Evolutionary conservation across 2,888 invertebrate species (phyloP), one percentile per base, ranked within the genome.

Genomic region (Eupithecia exiguata): DNA sequence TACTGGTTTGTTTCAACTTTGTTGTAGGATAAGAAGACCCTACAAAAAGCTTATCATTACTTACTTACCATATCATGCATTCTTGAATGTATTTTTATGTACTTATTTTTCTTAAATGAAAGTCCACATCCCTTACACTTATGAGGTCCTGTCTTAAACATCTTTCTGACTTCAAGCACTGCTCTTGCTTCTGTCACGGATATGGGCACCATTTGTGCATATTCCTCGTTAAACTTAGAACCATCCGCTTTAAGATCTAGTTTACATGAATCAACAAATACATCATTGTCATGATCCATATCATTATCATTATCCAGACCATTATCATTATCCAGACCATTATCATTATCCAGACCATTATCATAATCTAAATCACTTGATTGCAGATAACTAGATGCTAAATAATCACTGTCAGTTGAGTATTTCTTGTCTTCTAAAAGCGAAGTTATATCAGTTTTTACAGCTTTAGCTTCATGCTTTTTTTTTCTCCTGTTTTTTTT

Each of bases 31-130:
- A n/a, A n/a, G n/a, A n/a, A 1, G 0, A 53, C 21, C n/a, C 53
- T 53, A 53, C n/a, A 53, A 53, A 53, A 53, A 53, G 4, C 30
- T 4, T 10, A 0, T 25, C 12, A 5, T 58, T 25, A 72, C 79
- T 58, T 25, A 72, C 79, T 84, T 82, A 92, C 94, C 88, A 86
- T 88, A 80, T 92, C 91, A 88, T 94, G 94, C 91, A 92, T 92
- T 30, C 92, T 84, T 78, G 84, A 84, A 82, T 94, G 94, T 30
- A 83, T 71, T 21, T 84, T 86, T 69, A 90, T 80, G 18, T 88
- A 83, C 36, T 85, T 84, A 36, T 90, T 88, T 83, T 82, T 89
- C 66, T 82, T 81, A 79, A 87, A 92, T 7, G 84, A 77, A 65
- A 89, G 91, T n/a, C 84, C 83, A 76, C 94, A 94, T 16, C 38